These are phyloP conservation scores for Syrrhaptes paradoxus DNA, from an alignment of 2,113 vertebrate species.

Conservation along the genomic window DNA sequence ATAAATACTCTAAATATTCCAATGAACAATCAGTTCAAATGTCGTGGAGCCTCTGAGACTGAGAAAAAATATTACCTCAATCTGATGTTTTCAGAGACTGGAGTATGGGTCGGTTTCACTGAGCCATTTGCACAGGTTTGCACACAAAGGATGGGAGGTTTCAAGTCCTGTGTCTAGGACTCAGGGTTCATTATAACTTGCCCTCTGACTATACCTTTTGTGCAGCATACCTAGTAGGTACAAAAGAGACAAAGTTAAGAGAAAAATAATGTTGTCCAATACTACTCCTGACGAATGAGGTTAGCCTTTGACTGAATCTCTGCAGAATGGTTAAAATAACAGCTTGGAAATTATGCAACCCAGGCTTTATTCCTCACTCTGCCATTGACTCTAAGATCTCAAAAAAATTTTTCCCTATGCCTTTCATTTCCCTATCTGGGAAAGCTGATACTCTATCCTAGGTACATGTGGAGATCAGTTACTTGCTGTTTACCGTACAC, in stretches of 20 bases:
- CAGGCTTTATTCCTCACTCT: background rate
- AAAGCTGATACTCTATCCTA: background rate
- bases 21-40: background rate
- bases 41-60: background rate
- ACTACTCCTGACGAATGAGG: background rate
- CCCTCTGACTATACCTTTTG: background rate
- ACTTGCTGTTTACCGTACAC: background rate
- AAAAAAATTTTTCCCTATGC: background rate
- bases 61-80: background rate
- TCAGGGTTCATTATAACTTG: background rate
- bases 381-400: background rate
- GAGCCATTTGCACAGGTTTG: background rate
- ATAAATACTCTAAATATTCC: background rate
- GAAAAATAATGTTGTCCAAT: background rate
- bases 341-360: background rate
- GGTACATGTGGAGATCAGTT: background rate
- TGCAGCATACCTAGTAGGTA: background rate
- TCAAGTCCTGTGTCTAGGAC: background rate
- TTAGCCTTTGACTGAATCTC: background rate
- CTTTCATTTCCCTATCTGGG: background rate
- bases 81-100: background rate
- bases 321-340: background rate
- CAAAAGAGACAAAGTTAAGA: background rate
- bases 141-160: background rate
- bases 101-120: background rate